Conservation (phyloP, 2,888 invertebrate genomes). For the Lithophane ornitopus region DNA sequence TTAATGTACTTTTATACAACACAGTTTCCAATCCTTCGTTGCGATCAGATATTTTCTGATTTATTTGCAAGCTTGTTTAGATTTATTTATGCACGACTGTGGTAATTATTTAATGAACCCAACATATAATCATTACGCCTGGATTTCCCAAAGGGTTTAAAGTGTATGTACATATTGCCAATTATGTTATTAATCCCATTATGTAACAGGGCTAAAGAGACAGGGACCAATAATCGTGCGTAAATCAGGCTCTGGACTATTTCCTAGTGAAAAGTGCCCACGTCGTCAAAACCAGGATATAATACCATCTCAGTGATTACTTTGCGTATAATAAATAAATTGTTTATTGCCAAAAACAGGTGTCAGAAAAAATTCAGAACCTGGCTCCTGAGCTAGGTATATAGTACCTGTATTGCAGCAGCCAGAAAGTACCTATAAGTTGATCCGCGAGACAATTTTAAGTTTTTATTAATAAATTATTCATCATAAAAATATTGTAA, state of each 20-base stretch:
- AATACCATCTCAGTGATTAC: background rate
- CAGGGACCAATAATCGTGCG: background rate
- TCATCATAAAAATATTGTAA: background rate
- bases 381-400: too few species aligned
- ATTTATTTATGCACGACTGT: background rate
- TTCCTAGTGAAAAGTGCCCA: background rate
- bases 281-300: background rate
- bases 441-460: background rate
- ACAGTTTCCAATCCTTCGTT: background rate
- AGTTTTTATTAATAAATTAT: background rate
- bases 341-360: too few species aligned
- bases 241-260: background rate
- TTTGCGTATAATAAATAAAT: too few species aligned
- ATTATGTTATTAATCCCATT: background rate
- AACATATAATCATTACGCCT: background rate
- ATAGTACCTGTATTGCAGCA: too few species aligned
- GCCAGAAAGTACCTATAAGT: too few species aligned
- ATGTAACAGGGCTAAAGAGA: background rate
- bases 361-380: too few species aligned
- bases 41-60: background rate
- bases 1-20: slow-evolving; percentile 7
- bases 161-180: background rate
- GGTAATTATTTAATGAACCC: background rate
- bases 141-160: background rate
- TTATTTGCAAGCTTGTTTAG: background rate